phyloP scores from a whole-genome alignment of 2,888 invertebrate species.

The Augochlorella aurata region DNA sequence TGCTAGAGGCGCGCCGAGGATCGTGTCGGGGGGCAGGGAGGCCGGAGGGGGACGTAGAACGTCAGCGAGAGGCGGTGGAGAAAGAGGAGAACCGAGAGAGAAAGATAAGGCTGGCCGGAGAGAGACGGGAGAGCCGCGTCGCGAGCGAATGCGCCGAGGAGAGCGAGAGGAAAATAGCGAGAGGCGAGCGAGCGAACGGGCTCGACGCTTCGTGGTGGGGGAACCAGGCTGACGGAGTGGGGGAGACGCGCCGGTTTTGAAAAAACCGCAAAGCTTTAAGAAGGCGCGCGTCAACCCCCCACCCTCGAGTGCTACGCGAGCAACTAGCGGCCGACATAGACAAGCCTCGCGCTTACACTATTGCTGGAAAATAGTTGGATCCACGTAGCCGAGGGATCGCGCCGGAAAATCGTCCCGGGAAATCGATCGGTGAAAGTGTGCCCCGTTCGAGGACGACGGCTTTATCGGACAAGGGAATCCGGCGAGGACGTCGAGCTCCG shows the following conservation, averaged over 20 bases:
- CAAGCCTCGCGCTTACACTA: constrained; percentile 70
- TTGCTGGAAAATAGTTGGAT: constrained; percentile 66
- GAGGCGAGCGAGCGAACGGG: constrained; percentile 30
- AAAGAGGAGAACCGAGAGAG: constrained; percentile 36
- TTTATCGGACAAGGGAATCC: background rate
- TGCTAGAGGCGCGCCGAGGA: constrained; percentile 32
- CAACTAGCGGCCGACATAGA: constrained; percentile 80
- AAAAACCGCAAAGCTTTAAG: constrained; percentile 82
- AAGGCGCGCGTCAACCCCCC: constrained; percentile 79
- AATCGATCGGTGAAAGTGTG: constrained; percentile 41
- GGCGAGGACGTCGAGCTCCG: background rate
- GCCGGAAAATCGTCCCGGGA: constrained; percentile 38
- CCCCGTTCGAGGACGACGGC: background rate
- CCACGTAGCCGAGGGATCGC: constrained; percentile 20
- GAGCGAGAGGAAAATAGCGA: constrained; percentile 40
- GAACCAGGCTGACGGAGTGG: constrained; percentile 61
- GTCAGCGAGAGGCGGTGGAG: constrained; percentile 23
- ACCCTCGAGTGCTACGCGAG: constrained; percentile 78
- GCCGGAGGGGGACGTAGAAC: constrained; percentile 37
- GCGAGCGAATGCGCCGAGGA: constrained; percentile 38
- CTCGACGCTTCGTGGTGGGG: constrained; percentile 39
- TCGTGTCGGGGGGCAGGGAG: constrained; percentile 9
- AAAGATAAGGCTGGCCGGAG: constrained; percentile 29
- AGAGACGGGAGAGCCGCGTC: constrained; percentile 39
- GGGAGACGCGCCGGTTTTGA: constrained; percentile 77